Evolutionary conservation across 2,797 vertebrate genomes (phyloP).

Genomic region (Hoplostethus mediterraneus): DNA sequence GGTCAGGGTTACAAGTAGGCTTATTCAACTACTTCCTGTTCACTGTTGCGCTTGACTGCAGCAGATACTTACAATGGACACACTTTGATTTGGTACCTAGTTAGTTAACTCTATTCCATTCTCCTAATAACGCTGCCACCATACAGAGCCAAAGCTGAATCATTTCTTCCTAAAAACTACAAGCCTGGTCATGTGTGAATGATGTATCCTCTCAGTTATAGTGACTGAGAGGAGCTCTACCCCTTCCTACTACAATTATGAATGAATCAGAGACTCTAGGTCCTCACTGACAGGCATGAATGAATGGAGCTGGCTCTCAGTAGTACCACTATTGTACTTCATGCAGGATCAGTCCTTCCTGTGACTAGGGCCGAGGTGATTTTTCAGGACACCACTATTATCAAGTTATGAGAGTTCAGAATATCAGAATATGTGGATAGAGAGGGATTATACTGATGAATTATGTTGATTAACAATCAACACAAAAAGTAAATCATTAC

Average conservation of each 20-base stretch:
- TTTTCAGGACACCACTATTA: too few species aligned
- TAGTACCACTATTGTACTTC: too few species aligned
- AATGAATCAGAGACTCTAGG: background rate
- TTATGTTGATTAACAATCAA: too few species aligned
- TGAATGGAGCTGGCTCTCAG: too few species aligned
- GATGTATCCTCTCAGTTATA: slow-evolving; percentile 44
- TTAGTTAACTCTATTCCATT: background rate
- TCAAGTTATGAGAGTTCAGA: too few species aligned
- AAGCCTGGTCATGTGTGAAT: slow-evolving; percentile 54
- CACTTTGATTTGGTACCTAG: background rate
- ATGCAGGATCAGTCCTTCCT: too few species aligned
- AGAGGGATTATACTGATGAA: too few species aligned
- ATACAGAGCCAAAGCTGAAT: background rate
- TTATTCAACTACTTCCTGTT: background rate
- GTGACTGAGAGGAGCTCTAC: slow-evolving; percentile 5
- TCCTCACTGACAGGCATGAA: too few species aligned
- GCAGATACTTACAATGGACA: background rate
- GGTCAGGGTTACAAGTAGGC: background rate
- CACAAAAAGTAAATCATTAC: too few species aligned
- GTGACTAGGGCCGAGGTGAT: too few species aligned
- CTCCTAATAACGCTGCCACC: background rate
- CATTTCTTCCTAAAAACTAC: slow-evolving; percentile 42
- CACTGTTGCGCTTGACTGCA: background rate
- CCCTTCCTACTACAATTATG: background rate
- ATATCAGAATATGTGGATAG: too few species aligned